These are phyloP conservation scores for Tupaia tana DNA, from an alignment of 2,113 vertebrate genomes.

Conservation along the genomic window DNA sequence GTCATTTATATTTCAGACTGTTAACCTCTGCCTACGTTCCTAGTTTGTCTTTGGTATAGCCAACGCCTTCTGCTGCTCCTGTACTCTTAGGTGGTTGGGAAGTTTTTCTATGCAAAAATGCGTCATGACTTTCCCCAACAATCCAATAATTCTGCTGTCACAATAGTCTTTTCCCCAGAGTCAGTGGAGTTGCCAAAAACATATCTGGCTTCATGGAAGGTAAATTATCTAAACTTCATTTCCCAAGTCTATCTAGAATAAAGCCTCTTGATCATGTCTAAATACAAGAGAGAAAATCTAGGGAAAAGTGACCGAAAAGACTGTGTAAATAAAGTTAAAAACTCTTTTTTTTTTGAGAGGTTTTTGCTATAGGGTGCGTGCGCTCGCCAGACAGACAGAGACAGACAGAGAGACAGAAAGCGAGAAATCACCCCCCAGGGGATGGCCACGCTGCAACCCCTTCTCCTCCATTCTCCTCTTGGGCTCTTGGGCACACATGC, in stretches of 20 bases:
- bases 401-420: too few species aligned
- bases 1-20: not conserved
- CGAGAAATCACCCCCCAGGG: too few species aligned
- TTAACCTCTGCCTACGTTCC: not conserved
- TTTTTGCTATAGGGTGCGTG: too few species aligned
- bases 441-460: too few species aligned
- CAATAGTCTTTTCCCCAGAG: accelerated
- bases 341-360: not conserved
- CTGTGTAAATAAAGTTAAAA: not conserved
- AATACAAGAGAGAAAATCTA: not conserved
- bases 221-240: not conserved
- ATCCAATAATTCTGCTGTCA: not conserved
- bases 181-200: not conserved
- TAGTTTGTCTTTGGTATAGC: not conserved
- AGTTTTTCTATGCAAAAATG: too few species aligned
- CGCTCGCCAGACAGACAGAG: too few species aligned
- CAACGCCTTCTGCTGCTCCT: not conserved
- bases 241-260: not conserved
- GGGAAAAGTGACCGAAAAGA: not conserved
- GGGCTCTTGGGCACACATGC: too few species aligned
- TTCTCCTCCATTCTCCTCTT: too few species aligned
- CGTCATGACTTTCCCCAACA: too few species aligned
- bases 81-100: too few species aligned
- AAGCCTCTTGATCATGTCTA: not conserved
- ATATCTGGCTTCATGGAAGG: not conserved